Evolutionary conservation across 2,888 invertebrate species (phyloP), one percentile per base, ranked within the genome.

Genomic region (Pandemis cinnamomeana): DNA sequence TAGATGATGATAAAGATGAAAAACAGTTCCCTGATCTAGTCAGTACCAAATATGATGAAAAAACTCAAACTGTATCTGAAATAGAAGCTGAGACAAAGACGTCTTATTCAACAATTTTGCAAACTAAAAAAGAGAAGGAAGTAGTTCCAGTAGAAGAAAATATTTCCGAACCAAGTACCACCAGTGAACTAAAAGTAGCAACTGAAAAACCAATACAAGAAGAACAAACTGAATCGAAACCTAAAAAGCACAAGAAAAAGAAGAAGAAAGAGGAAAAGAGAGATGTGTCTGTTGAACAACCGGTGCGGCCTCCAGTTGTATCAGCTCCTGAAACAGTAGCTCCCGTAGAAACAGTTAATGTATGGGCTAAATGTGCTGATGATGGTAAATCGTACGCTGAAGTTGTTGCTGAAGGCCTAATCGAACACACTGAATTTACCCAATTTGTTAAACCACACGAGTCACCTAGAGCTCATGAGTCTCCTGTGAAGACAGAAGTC

Each of bases 321-420:
- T 13, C 75, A 63, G 42, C 42, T 51, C 63, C 64, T 51, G 46
- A 72, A 11, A 51, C 20, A 13, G 8, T 66, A 53, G 2, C 70
- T 44, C 53, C 66, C 27, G 58, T 74, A 41, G 83, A 85, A 67
- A 79, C 84, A 61, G 72, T 84, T 20, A 95, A 95, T 82, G 90
- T 95, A 36, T 95, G 95, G 95, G 84, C 86, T n/a, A 92, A 90
- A 81, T 79, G 91, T 53, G 86, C 90, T 67, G 91, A 93, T 58
- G 96, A 96, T 77, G 95, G 95, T 0, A 96, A 96, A 87, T 96
- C 96, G 0, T 97, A 97, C 82, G 97, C 97, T 27, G 95, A 96
- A 87, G 95, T 96, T 51, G 91, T 96, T 7, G 95, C 95, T 20
- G 94, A 95, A 81, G 89, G 91, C 0, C 80, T 91, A 60, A 71